Conservation (phyloP, 37 sponge, comb jelly and placozoan genomes). For the Chondrilla cf. caribensis region DNA sequence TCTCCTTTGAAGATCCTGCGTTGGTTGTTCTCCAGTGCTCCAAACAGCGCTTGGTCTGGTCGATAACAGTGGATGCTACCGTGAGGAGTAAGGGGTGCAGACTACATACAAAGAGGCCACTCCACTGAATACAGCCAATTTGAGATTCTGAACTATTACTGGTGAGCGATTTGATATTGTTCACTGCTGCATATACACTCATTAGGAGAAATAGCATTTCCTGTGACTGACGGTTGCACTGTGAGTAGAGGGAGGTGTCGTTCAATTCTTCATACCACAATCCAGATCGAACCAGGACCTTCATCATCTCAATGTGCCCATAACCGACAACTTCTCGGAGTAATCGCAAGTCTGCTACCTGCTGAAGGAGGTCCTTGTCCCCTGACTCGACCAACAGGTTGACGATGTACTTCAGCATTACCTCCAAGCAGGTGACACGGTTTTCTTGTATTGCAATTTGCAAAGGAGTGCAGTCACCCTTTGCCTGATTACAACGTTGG, state of each 20-base stretch:
- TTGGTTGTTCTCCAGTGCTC: background rate
- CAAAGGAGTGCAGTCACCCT: background rate
- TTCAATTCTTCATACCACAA: background rate
- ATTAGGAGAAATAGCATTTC: constrained; percentile 5
- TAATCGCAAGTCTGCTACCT: too few species aligned
- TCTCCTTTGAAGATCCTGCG: background rate
- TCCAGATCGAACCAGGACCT: background rate
- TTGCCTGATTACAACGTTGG: background rate
- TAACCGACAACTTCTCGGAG: too few species aligned
- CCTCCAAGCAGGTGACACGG: background rate
- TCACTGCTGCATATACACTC: background rate
- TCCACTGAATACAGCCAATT: background rate
- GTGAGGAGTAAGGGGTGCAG: background rate
- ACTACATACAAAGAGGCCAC: background rate
- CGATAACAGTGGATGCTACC: background rate
- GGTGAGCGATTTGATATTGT: background rate
- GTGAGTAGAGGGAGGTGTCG: background rate
- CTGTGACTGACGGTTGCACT: background rate
- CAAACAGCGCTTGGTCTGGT: background rate
- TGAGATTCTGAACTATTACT: background rate
- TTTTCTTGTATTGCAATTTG: background rate
- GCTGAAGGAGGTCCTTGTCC: too few species aligned
- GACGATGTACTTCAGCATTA: background rate
- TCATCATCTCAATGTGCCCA: background rate
- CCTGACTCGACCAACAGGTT: too few species aligned